phyloP scores from a whole-genome alignment of 2,113 vertebrate genomes.

The Phalacrocorax carbo region DNA sequence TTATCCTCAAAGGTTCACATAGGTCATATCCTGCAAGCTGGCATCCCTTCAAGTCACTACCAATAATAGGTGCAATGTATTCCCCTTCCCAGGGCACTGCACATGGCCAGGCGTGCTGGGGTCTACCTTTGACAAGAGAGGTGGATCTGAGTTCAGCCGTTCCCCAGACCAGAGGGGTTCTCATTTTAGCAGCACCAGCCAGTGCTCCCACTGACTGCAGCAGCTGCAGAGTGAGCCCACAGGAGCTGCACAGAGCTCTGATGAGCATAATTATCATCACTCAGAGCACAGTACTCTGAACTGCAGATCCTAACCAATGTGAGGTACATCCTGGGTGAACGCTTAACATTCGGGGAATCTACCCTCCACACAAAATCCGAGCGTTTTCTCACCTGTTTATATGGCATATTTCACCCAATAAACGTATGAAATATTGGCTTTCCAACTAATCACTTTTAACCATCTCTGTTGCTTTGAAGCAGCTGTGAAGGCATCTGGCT shows the following conservation, averaged over 20 bases:
- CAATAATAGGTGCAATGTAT: background rate
- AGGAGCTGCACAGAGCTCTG: background rate
- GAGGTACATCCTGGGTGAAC: background rate
- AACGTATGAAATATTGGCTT: background rate
- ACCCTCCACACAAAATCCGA: background rate
- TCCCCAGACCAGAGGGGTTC: background rate
- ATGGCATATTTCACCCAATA: background rate
- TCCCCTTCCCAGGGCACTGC: background rate
- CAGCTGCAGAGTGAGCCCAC: background rate
- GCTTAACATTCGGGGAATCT: background rate
- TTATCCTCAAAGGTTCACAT: background rate
- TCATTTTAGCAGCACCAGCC: background rate
- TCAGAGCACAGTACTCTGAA: background rate
- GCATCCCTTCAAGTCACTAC: background rate
- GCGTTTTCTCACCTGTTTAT: background rate
- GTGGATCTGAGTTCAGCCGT: background rate
- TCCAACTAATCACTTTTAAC: background rate
- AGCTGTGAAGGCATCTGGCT: background rate
- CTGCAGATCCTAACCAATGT: rapidly evolving
- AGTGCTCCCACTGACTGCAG: background rate
- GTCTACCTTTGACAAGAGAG: background rate
- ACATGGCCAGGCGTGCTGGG: background rate
- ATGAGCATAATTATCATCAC: background rate
- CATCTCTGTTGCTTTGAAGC: background rate
- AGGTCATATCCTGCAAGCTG: background rate